Evolutionary conservation across 1,140 invertebrate genomes (phyloP).

Genomic region (Battus philenor): DNA sequence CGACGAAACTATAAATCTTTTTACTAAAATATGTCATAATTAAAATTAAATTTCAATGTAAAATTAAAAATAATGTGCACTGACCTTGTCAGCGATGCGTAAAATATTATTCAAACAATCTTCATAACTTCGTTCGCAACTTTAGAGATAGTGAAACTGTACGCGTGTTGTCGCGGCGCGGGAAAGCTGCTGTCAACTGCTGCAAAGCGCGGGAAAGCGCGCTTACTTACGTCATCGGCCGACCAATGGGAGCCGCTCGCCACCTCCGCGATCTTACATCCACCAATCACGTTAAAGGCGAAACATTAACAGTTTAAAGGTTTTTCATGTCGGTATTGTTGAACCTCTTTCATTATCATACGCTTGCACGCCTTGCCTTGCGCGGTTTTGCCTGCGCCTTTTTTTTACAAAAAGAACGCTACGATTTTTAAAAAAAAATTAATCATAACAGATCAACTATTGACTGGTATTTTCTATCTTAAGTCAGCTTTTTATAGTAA

Average conservation of each 20-base stretch:
- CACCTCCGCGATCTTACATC: constrained; percentile 36
- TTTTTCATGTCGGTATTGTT: constrained; percentile 44
- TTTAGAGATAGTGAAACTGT: constrained; percentile 26
- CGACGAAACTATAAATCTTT: no score
- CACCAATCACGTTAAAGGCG: constrained; percentile 48
- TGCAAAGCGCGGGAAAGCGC: constrained; percentile 61
- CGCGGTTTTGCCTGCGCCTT: background rate
- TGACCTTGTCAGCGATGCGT: constrained; percentile 14
- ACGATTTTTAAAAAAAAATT: no score
- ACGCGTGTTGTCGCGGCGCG: constrained; percentile 31
- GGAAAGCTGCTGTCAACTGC: constrained; percentile 54
- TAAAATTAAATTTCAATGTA: no score
- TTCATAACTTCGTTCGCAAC: constrained; percentile 52
- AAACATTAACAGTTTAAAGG: constrained; percentile 56
- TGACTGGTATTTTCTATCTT: no score
- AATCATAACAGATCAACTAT: no score
- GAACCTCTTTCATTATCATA: constrained; percentile 26
- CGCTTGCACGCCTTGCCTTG: background rate
- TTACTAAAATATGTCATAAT: no score
- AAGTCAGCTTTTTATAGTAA: no score
- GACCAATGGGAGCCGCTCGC: constrained; percentile 42
- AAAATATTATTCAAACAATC: constrained; percentile 18
- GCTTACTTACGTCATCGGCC: constrained; percentile 47
- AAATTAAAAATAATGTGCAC: background rate
- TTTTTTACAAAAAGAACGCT: background rate